phyloP scores from a whole-genome alignment of 2,888 invertebrate genomes.

The Hedychridium roseum region DNA sequence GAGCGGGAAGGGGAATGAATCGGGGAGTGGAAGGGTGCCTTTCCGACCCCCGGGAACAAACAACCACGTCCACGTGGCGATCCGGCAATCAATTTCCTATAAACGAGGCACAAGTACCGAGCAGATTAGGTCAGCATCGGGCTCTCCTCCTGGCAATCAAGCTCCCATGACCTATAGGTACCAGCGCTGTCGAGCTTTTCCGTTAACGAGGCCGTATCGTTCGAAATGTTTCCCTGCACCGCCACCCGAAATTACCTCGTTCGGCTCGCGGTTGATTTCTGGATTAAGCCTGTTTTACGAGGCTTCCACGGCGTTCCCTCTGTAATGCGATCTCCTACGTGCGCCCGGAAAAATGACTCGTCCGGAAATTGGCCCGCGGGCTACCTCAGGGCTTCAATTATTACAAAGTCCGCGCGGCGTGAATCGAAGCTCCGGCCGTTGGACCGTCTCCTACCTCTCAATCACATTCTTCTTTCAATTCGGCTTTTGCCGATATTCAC shows the following conservation, averaged over 20 bases:
- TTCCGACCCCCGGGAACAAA: neutral
- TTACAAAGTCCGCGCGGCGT: too few species aligned
- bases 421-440: too few species aligned
- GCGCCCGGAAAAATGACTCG: too few species aligned
- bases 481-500: too few species aligned
- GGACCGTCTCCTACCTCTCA: too few species aligned
- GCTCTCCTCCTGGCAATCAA: neutral
- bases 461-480: too few species aligned
- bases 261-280: neutral
- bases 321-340: too few species aligned
- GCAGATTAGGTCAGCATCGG: slow-evolving; percentile 5
- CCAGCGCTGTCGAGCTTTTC: neutral
- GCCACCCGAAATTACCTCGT: slow-evolving; percentile 2
- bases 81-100: slow-evolving; percentile 8
- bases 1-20: neutral
- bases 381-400: too few species aligned
- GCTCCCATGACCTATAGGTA: neutral
- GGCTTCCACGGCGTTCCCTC: too few species aligned
- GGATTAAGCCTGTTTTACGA: too few species aligned
- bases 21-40: too few species aligned
- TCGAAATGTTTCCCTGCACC: neutral
- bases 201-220: slow-evolving; percentile 1
- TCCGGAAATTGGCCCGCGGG: too few species aligned
- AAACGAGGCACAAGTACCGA: slow-evolving; percentile 7
- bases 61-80: neutral